Evolutionary conservation across 2,888 invertebrate species (phyloP), one percentile per base, ranked within the genome.

Genomic region (Cremastobaeus sp.): DNA sequence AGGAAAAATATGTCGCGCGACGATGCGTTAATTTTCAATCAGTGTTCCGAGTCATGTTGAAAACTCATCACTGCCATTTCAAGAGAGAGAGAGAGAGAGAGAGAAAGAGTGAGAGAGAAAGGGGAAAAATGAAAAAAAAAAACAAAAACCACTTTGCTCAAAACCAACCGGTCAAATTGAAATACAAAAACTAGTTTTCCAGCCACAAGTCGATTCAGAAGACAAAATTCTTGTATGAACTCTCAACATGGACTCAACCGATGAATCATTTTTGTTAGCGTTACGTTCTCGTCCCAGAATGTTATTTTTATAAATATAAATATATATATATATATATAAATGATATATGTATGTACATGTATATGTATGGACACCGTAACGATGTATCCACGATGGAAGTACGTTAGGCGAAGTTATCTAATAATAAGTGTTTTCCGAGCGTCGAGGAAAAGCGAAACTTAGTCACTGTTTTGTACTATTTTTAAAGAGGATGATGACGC

Each of bases 381-480:
- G 73, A 78, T 77, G 78, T 77, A 76, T 75, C 70, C 69, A 77
- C 57, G 72, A 50, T 48, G 69, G 59, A 72, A 66, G 45, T 65
- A 64, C 21, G 57, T 50, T 52, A 71, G 55, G 54, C 34, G 55
- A 39, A 62, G 68, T 71, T 74, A 74, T 77, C 74, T 81, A 81
- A 81, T 78, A 82, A 82, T 64, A 79, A 82, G 81, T 65, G 83
- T 82, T 84, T 84, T 82, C 83, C 80, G 81, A 79, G 77, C 79
- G 83, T 80, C 77, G 77, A 81, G 82, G 78, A 83, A 83, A 82
- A 77, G 81, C 82, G 81, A 82, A 83, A 85, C 83, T 86, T 85
- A 86, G 86, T 86, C 85, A 86, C 83, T 86, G 85, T 86, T 85
- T 86, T 85, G 84, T 84, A 85, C 84, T 84, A 84, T 84, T 84